These are phyloP conservation scores for Uria lomvia DNA, from an alignment of 2,113 vertebrate species.

Conservation along the genomic window DNA sequence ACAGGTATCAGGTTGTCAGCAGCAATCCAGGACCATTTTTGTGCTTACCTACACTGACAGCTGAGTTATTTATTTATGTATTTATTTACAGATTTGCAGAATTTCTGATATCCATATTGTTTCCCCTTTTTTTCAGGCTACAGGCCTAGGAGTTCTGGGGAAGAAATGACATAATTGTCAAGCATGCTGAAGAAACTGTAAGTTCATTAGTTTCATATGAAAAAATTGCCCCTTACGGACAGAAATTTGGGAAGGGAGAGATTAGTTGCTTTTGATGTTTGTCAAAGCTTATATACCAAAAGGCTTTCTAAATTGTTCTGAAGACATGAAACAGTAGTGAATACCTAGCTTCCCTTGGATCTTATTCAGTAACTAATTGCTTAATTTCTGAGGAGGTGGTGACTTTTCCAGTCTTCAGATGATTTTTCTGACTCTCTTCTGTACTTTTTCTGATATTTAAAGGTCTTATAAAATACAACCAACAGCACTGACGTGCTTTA, in stretches of 20 bases:
- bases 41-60: neutral
- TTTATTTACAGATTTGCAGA: neutral
- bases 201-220: neutral
- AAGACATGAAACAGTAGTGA: neutral
- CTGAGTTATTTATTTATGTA: neutral
- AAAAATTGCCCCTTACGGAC: neutral
- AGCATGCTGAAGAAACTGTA: neutral
- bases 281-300: neutral
- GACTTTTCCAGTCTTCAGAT: neutral
- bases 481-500: neutral
- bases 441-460: neutral
- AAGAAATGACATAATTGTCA: neutral
- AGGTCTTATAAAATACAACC: neutral
- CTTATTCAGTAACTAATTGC: neutral
- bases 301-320: neutral
- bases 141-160: neutral
- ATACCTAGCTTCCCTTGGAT: neutral
- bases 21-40: neutral
- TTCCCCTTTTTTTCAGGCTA: neutral
- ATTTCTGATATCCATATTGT: neutral
- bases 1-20: neutral
- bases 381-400: neutral
- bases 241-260: neutral
- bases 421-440: neutral
- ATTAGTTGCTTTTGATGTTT: neutral